Evolutionary conservation across 2,888 invertebrate species (phyloP), one percentile per base, ranked within the genome.

Genomic region (Villa cingulata): DNA sequence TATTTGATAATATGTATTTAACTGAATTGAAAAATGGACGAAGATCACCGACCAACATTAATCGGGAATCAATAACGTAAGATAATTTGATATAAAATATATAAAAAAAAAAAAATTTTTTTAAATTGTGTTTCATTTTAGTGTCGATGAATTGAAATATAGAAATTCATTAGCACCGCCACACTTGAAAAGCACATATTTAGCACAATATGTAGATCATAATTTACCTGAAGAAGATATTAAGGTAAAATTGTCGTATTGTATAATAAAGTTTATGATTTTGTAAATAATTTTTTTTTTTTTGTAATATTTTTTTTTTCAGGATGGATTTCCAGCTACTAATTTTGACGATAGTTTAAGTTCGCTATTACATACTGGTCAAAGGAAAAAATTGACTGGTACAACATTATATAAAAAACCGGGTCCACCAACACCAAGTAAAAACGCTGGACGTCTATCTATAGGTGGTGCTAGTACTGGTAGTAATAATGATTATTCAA

Each of bases 391-490:
- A 63, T 64, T 63, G 74, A 78, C 64, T 72, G 80, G 65, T 70
- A 77, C 48, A 63, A 86, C 82, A 1, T 80, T 83, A 1, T 88
- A 88, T 63, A 86, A 86, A 72, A 81, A 80, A 59, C 88, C 88
- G 1, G 88, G 88, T 1, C 88, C 87, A 41, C 88, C 88, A 20
- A 88, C 88, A 2, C 88, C 88, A 0, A 86, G 86, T 68, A 88
- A 86, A 69, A 81, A 86, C 63, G 85, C 84, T 14, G 81, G 81
- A 2, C 73, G 86, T 52, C 68, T 79, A 10, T 86, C 86, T 1
- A 74, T 82, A 61, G 68, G 70, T 55, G 64, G 65, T 2, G 52
- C 51, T 34, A 45, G 20, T 42, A 56, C 53, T 37, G 52, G 51
- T 32, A 45, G 20, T 43, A 56, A 53, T 37, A 64, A 63, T 38